Conservation (phyloP, 30 jellyfish, hydroid and myxozoan genomes). For the Rhopilema esculentum region DNA sequence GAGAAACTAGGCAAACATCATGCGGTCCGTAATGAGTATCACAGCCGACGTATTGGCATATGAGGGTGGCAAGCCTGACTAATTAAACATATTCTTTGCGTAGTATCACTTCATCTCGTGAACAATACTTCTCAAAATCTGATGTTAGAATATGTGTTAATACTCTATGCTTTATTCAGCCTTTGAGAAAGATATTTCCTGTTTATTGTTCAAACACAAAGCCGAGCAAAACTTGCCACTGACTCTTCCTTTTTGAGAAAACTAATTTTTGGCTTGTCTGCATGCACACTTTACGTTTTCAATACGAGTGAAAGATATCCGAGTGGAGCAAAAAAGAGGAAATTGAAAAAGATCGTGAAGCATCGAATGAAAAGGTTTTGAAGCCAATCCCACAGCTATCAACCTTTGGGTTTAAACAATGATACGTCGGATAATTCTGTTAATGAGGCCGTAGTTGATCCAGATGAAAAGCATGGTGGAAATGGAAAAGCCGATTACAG, state of each 20-base stretch:
- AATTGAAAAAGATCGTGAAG: slow-evolving; percentile 10
- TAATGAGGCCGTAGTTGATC: slow-evolving; percentile 1
- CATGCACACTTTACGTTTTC: neutral
- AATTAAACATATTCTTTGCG: too few relatives aligned
- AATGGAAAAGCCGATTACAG: neutral
- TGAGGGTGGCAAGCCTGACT: too few relatives aligned
- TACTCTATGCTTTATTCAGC: slow-evolving; percentile 19
- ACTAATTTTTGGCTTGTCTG: neutral
- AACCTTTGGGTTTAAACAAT: neutral
- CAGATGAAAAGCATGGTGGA: neutral
- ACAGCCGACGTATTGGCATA: too few relatives aligned
- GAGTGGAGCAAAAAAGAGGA: slow-evolving; percentile 8
- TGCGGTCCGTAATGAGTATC: neutral
- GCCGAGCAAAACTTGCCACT: slow-evolving; percentile 25
- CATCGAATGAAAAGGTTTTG: neutral
- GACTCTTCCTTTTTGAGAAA: neutral
- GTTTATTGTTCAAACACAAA: slow-evolving; percentile 16
- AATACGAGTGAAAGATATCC: neutral
- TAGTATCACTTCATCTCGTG: too few relatives aligned
- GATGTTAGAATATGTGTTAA: slow-evolving; percentile 5
- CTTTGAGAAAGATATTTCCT: slow-evolving; percentile 7
- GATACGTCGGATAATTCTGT: neutral
- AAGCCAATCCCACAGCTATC: neutral
- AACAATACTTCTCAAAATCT: too few relatives aligned
- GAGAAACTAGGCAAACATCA: neutral